Conservation (phyloP, 2,888 invertebrate species). For the Drepana falcataria region DNA sequence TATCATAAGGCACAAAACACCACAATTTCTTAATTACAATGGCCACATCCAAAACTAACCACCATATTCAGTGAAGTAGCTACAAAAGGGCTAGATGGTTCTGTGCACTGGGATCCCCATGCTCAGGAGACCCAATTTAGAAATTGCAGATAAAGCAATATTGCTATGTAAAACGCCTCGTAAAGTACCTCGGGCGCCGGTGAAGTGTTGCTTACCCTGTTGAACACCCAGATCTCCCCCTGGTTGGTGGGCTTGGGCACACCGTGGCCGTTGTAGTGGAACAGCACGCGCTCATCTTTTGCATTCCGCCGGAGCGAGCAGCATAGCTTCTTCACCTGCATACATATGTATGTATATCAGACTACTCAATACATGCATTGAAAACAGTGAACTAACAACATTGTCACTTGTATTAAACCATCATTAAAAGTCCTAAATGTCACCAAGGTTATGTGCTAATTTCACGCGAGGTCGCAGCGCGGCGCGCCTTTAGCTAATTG, state of each 20-base stretch:
- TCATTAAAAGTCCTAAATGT: not conserved
- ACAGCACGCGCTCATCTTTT: constrained; percentile 98
- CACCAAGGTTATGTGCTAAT: not conserved
- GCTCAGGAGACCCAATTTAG: too few relatives aligned
- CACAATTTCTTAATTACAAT: too few relatives aligned
- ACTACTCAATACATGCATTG: not conserved
- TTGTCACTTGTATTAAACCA: too few relatives aligned
- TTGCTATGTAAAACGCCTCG: too few relatives aligned
- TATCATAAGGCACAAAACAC: too few relatives aligned
- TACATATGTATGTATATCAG: not conserved
- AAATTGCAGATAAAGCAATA: too few relatives aligned
- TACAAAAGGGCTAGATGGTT: too few relatives aligned
- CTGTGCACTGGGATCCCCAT: too few relatives aligned
- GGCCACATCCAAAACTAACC: too few relatives aligned
- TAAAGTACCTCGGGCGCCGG: too few relatives aligned
- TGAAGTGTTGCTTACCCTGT: constrained; percentile 81
- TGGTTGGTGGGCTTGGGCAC: constrained; percentile 98
- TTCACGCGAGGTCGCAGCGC: constrained; percentile 9
- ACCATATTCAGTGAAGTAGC: too few relatives aligned
- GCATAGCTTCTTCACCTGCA: constrained; percentile 94
- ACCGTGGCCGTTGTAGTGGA: constrained; percentile 99
- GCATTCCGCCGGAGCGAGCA: constrained; percentile 96
- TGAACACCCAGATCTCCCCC: constrained; percentile 99
- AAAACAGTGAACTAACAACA: not conserved
- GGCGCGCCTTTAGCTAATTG: constrained; percentile 11